A percentile compares a stretch with the other conserved stretches of the same genome.
phyloP scores from a whole-genome alignment of 1,140 invertebrate genomes.

The Myzus persicae region DNA sequence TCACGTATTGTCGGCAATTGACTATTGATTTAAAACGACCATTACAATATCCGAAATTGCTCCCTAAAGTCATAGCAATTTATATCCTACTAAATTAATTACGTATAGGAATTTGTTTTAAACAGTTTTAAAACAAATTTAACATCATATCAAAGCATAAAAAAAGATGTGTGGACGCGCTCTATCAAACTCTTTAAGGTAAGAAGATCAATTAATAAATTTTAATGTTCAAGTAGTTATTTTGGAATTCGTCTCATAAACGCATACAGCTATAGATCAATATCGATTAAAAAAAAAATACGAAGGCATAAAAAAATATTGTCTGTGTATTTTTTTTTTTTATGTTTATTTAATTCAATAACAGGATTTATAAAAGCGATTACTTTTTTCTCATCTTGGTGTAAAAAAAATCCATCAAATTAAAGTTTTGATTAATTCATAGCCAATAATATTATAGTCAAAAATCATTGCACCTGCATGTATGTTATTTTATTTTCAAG shows the following conservation, averaged over 20 bases:
- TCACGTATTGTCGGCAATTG: neutral
- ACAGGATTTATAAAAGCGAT: neutral
- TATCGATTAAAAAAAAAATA: neutral
- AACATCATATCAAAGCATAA: neutral
- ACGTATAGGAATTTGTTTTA: neutral
- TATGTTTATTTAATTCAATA: conserved; percentile 6
- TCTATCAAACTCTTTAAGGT: neutral
- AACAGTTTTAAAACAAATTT: conserved; percentile 5
- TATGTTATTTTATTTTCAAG: neutral
- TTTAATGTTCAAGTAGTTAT: neutral
- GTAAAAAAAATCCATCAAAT: neutral
- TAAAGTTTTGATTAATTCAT: neutral
- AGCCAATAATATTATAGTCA: neutral
- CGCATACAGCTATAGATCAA: neutral
- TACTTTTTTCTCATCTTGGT: neutral
- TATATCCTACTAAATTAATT: neutral
- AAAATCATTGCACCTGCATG: neutral
- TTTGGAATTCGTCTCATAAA: neutral
- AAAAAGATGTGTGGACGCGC: neutral
- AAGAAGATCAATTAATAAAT: conserved; percentile 8
- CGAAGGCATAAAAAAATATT: neutral
- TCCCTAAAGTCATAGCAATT: neutral
- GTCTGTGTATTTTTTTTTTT: neutral
- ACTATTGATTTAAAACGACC: neutral
- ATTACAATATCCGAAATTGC: neutral